These are phyloP conservation scores for Endotricha flammealis DNA, from an alignment of 2,888 invertebrate genomes.

Conservation along the genomic window DNA sequence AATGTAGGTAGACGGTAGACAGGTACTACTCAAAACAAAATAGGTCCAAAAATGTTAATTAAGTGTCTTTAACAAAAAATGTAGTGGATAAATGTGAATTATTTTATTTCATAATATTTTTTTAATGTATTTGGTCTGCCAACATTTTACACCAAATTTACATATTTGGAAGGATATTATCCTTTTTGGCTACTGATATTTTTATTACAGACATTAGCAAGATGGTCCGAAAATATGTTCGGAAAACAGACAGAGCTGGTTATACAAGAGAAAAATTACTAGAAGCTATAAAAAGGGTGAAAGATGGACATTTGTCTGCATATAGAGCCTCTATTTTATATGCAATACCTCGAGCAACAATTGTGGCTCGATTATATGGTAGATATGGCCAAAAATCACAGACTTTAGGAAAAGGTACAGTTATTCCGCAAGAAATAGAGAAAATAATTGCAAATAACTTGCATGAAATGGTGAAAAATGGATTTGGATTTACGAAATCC, in stretches of 20 bases:
- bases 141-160: too few relatives aligned
- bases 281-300: conserved; percentile 6
- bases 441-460: neutral
- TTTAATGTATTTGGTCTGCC: too few relatives aligned
- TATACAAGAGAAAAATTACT: neutral
- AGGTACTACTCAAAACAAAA: too few relatives aligned
- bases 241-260: neutral
- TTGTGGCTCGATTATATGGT: conserved; percentile 2
- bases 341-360: conserved; percentile 4
- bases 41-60: too few relatives aligned
- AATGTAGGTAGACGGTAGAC: too few relatives aligned
- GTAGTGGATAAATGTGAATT: too few relatives aligned
- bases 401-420: conserved; percentile 1
- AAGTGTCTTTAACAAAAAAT: too few relatives aligned
- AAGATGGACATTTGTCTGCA: conserved; percentile 1
- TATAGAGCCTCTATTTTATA: conserved; percentile 6
- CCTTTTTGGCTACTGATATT: too few relatives aligned
- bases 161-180: too few relatives aligned
- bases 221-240: neutral
- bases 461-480: too few relatives aligned
- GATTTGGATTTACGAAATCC: too few relatives aligned
- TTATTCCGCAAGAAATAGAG: neutral
- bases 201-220: neutral
- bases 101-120: too few relatives aligned
- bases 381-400: conserved; percentile 6